Evolutionary conservation across 1,140 invertebrate genomes (phyloP), one percentile per base, ranked within the genome.

Genomic region (Elysia chlorotica): DNA sequence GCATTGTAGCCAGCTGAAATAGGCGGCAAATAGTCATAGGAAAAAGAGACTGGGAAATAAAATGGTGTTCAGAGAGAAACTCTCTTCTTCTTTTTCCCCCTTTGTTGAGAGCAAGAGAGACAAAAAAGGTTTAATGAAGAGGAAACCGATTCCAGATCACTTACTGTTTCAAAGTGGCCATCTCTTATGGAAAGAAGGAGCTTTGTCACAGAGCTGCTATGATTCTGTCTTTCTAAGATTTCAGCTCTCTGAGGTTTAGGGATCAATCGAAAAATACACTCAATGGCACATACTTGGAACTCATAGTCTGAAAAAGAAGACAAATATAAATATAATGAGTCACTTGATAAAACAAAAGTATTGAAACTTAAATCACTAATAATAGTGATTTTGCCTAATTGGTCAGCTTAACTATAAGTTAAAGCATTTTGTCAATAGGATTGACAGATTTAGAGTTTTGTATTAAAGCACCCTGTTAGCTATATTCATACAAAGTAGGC

Each of bases 91-190:
- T n/a, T n/a, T n/a, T n/a, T n/a, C n/a, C n/a, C n/a, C n/a, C n/a
- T n/a, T n/a, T n/a, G n/a, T n/a, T n/a, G n/a, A n/a, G n/a, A n/a
- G n/a, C n/a, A n/a, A 48, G 41, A 48, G 41, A 48, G 41, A 48
- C 10, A 48, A n/a, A 48, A 48, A 48, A 48, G 41, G n/a, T 48
- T 14, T 48, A 48, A 48, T 10, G 41, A 48, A 48, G n/a, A 48
- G 10, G 41, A 48, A 14, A n/a, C 41, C 10, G 41, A 48, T n/a
- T n/a, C 41, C 10, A 30, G 54, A n/a, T 37, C 37, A 78, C 79
- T 78, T 74, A 85, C 83, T 31, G 75, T 80, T 81, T 85, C 83
- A 82, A 85, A 85, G 31, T 80, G 76, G 38, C 71, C 77, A 72
- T 85, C 83, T 36, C 72, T 78, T n/a, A 85, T 81, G 17, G 35